Base-by-base conservation (phyloP, 2,888 invertebrate genomes). In the Pseudoips prasinana region DNA sequence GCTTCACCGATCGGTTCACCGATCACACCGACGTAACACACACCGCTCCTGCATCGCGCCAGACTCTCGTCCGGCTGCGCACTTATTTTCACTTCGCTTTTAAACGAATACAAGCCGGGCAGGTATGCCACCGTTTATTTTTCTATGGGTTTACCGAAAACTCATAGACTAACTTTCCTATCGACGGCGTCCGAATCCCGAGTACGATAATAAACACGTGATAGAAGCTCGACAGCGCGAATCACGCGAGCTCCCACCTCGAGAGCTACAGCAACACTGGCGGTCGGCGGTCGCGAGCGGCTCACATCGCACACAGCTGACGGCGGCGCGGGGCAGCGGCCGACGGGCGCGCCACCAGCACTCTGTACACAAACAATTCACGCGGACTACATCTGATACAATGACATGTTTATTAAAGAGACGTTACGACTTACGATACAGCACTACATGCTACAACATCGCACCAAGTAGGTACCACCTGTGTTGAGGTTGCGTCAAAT, bases 131-230 rank as follows among this genome's bases (percentile, higher is more conserved):
- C 14, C 5, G 20, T 20, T 20, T 20, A n/a, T 20, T 20, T 6
- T 5, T 18, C 18, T 18, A 3, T 18, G 18, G 3, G 18, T 5
- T 18, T 3, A 18, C 18, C 18, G 18, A 3, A 5, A 5, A 3
- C 18, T 18, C 4, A 5, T 5, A 5, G 18, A n/a, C 20, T 5
- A n/a, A 20, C 20, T 20, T 20, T 20, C 7, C 4, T 6, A 18
- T 5, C 18, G 18, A 18, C n/a, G 9, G 25, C 24, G 22, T 10
- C 8, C 6, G 28, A 22, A 35, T 48, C 8, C 27, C 37, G 37
- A 43, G 10, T 34, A 39, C 51, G 43, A 44, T 18, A 45, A 26
- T 45, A 29, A 46, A 62, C 83, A 83, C 83, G 83, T 82, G 84
- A 39, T 35, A 26, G 10, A 8, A 20, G 25, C 32, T 25, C 41